Conservation (phyloP, 2,797 vertebrate species). For the Pantherophis vulpinus region DNA sequence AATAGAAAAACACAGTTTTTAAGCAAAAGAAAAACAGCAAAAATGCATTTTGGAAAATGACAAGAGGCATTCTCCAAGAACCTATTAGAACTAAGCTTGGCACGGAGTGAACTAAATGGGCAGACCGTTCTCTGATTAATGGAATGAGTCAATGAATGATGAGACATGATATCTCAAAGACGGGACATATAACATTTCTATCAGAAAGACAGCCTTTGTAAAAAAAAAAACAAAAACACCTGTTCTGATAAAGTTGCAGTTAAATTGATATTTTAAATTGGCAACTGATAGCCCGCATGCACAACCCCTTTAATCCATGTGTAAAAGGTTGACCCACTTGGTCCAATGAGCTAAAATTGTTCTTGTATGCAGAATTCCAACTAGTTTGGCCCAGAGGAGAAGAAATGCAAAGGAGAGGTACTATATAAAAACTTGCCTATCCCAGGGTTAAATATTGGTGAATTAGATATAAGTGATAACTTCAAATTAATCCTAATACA, state of each 20-base stretch:
- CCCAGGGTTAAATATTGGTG: not conserved
- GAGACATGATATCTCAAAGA: not conserved
- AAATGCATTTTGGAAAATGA: conserved; percentile 41
- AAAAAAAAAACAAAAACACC: not conserved
- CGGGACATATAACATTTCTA: not conserved
- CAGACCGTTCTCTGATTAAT: conserved; percentile 23
- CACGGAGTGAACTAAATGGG: not conserved
- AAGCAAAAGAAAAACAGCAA: conserved; percentile 38
- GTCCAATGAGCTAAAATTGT: not conserved
- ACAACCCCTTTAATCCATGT: not conserved
- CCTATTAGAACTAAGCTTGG: conserved; percentile 30
- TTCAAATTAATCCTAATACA: not conserved
- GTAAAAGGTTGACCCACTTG: not conserved
- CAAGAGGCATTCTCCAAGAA: conserved; percentile 25
- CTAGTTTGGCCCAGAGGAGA: not conserved
- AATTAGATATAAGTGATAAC: not conserved
- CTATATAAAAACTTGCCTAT: not conserved
- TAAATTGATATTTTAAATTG: not conserved
- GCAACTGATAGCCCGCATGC: not conserved
- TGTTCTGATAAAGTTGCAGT: not conserved
- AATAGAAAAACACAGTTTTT: conserved; percentile 6
- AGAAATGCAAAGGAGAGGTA: not conserved
- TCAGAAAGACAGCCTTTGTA: not conserved
- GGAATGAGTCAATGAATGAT: conserved; percentile 28
- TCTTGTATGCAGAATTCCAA: not conserved